Base-by-base conservation (phyloP, 2,888 invertebrate species). In the Muscina levida region DNA sequence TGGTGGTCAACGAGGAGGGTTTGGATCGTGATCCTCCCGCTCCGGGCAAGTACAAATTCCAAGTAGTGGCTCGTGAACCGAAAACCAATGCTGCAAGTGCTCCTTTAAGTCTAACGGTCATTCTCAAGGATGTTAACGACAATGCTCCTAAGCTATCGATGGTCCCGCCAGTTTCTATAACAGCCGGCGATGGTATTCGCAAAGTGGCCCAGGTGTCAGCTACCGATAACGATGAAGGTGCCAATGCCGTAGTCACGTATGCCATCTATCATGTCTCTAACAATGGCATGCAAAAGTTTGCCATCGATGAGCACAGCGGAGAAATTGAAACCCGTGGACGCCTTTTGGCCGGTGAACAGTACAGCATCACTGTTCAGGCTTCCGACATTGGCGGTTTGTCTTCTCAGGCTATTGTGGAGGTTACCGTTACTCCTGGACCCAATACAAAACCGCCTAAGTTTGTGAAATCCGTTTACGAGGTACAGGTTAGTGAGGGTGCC, bases 181-280 rank as follows among this genome's bases (percentile, higher is more conserved):
- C 96, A 10, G 96, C 96, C 22, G 95, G 94, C 1, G 93, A 95
- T 85, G 94, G 94, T 46, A 92, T 93, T 78, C 92, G 94, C 65
- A 91, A 92, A 83, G 93, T 96, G 26, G 93, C 94, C 82, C 94
- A 94, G 92, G 95, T 95, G 84, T 86, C 87, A 31, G 97, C 97
- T 0, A 93, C 94, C 10, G 97, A 97, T 89, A 95, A 95, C 86
- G 97, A 97, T 89, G 94, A 94, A 87, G 97, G 95, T 77, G 94
- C 95, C 87, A 97, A 97, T 90, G 96, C 97, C 19, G 93, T 93
- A 72, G 92, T 97, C 79, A 93, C 93, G 46, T 97, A 96, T 91
- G 95, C 95, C 85, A 96, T 97, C 83, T 95, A 96, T 89, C 97
- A 97, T 91, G 96, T 97, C 8, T 97, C 97, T 80, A 97, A 97